Percentiles rank a stretch among this genome's conserved stretches.
These are phyloP conservation scores for Rattus rattus DNA, from an alignment of 2,113 vertebrate genomes.

Conservation along the genomic window DNA sequence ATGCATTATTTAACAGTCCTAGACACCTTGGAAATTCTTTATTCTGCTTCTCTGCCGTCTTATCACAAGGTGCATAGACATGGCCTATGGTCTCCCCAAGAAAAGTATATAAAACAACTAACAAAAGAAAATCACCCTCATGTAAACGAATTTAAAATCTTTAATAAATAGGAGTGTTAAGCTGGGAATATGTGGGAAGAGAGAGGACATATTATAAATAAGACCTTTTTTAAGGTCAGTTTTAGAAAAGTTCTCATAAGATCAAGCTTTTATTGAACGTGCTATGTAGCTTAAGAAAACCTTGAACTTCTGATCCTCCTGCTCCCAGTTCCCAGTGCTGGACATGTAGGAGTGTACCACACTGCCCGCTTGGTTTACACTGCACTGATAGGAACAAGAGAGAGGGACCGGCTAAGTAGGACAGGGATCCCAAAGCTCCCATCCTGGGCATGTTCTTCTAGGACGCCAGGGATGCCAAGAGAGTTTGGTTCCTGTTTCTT, in stretches of 20 bases:
- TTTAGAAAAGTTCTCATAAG: not conserved
- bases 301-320: not conserved
- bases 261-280: not conserved
- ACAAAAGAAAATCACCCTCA: not conserved
- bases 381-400: not conserved
- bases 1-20: not conserved
- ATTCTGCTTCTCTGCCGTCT: not conserved
- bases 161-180: not conserved
- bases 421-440: not conserved
- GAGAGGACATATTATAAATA: not conserved
- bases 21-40: not conserved
- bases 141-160: not conserved
- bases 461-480: not conserved
- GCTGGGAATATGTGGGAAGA: not conserved
- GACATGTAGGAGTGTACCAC: not conserved
- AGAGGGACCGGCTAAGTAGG: not conserved
- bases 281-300: not conserved
- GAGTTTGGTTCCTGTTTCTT: not conserved
- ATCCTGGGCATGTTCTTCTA: no score
- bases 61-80: not conserved
- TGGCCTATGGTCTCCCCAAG: no score
- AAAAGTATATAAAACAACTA: not conserved
- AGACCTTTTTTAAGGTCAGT: not conserved
- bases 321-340: not conserved
- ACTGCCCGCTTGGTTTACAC: not conserved